Conservation (phyloP, 2,113 vertebrate genomes). For the Okapia johnstoni region DNA sequence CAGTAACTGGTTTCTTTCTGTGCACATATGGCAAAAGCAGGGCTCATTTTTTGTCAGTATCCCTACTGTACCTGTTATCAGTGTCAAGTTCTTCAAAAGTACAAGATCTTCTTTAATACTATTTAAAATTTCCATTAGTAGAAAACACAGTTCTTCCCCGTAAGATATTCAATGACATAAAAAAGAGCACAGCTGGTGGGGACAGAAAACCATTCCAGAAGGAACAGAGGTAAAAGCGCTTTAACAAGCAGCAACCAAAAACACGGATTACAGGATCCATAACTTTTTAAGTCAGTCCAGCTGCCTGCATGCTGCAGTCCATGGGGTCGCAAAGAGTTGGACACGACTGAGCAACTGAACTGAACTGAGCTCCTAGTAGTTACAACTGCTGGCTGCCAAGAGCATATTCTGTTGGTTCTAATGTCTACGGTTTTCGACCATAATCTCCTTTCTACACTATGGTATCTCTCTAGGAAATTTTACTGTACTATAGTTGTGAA, state of each 20-base stretch:
- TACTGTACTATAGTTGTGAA: neutral
- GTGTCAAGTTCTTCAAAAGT: neutral
- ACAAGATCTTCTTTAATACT: neutral
- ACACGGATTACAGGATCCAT: neutral
- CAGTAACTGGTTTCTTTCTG: neutral
- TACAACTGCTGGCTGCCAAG: neutral
- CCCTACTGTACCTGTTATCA: neutral
- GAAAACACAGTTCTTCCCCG: neutral
- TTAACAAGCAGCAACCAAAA: neutral
- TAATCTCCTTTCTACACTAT: neutral
- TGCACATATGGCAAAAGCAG: neutral
- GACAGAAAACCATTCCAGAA: neutral
- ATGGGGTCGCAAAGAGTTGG: neutral
- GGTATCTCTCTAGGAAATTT: neutral
- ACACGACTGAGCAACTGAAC: neutral
- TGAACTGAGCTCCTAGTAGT: neutral
- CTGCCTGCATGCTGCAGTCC: neutral
- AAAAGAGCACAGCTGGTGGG: neutral
- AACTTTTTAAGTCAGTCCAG: neutral
- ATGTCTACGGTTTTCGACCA: neutral
- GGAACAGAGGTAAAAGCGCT: neutral
- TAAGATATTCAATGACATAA: neutral
- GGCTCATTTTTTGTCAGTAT: neutral
- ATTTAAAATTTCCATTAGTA: neutral
- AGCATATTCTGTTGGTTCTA: neutral